Conservation (phyloP, 2,113 vertebrate species). For the Psittacus erithacus region DNA sequence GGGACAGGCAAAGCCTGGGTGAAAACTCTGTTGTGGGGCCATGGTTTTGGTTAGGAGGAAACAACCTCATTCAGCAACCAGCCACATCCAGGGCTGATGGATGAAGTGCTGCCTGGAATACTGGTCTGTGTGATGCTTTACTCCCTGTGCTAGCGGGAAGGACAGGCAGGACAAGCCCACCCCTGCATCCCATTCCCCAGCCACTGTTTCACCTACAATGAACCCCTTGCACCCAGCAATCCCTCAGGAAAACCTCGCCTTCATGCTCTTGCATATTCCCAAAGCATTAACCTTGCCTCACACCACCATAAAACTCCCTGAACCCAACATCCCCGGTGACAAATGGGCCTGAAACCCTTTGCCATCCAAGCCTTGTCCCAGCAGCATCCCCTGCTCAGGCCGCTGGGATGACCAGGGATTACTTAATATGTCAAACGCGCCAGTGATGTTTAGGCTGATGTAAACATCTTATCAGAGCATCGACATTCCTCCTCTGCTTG, state of each 20-base stretch:
- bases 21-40: rapidly evolving
- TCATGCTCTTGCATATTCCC: not conserved
- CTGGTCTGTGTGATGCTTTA: not conserved
- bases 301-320: not conserved
- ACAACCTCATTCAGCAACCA: not conserved
- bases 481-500: slow-evolving; percentile 68
- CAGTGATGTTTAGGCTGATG: slow-evolving; percentile 70
- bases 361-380: not conserved
- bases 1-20: not conserved
- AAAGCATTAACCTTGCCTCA: not conserved
- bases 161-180: not conserved
- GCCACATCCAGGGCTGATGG: not conserved
- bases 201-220: rapidly evolving
- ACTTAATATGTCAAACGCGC: slow-evolving; percentile 58
- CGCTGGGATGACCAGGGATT: slow-evolving; percentile 8
- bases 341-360: not conserved
- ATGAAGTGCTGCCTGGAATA: not conserved
- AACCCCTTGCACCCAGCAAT: not conserved
- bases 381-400: not conserved
- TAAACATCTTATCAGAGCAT: slow-evolving; percentile 78
- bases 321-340: rapidly evolving
- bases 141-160: not conserved
- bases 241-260: not conserved
- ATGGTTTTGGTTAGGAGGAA: not conserved
- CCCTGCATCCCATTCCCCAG: not conserved